Conservation (phyloP, 2,113 vertebrate species). For the Dolichallabes microphthalmus region DNA sequence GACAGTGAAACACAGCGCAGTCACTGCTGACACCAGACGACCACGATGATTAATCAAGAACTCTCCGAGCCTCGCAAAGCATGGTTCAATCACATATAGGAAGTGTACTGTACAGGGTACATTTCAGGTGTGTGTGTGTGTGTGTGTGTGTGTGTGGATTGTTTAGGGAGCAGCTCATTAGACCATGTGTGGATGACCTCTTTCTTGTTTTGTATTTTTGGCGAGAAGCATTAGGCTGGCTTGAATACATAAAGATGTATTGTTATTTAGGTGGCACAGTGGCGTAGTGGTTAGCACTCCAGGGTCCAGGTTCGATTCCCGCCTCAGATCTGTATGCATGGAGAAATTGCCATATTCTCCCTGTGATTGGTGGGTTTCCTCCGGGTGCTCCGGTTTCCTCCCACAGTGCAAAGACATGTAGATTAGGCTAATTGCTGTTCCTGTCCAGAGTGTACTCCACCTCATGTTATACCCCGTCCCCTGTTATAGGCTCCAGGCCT, state of each 20-base stretch:
- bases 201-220: conserved; percentile 26
- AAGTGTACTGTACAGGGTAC: conserved; percentile 12
- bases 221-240: conserved; percentile 38
- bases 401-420: too few relatives aligned
- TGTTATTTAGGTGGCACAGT: not conserved
- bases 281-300: too few relatives aligned
- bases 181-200: conserved; percentile 37
- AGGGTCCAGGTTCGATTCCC: too few relatives aligned
- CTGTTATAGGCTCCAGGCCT: too few relatives aligned
- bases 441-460: too few relatives aligned
- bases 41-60: conserved; percentile 41
- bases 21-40: conserved; percentile 38
- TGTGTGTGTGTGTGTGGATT: conserved; percentile 19
- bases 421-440: too few relatives aligned
- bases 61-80: not conserved
- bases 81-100: conserved; percentile 24
- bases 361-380: too few relatives aligned
- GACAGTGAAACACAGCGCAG: conserved; percentile 29
- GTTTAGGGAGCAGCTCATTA: conserved; percentile 45
- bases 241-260: conserved; percentile 12
- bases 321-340: too few relatives aligned
- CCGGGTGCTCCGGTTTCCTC: too few relatives aligned
- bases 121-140: conserved; percentile 25
- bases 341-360: too few relatives aligned
- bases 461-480: too few relatives aligned